A percentile compares a stretch with the other conserved stretches of the same genome.
These are phyloP conservation scores for Athene noctua DNA, from an alignment of 2,113 vertebrate species.

Conservation along the genomic window DNA sequence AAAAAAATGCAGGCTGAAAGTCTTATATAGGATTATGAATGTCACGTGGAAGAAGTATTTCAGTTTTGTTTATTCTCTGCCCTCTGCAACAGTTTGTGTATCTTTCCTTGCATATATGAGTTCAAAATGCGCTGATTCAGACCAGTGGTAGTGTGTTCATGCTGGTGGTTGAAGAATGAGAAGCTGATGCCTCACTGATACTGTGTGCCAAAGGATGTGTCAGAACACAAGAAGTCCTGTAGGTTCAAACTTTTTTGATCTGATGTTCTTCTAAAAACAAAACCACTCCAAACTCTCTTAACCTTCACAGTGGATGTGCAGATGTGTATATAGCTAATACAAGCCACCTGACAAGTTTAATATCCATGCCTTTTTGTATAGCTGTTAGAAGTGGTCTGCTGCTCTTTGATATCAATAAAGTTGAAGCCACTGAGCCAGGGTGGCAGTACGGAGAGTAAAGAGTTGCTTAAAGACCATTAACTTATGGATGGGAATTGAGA, in stretches of 20 bases:
- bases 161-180: background rate
- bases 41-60: background rate
- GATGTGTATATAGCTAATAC: background rate
- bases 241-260: background rate
- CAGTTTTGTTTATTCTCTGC: background rate
- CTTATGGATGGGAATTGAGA: background rate
- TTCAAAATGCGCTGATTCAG: background rate
- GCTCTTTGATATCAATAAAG: background rate
- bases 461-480: background rate
- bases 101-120: background rate
- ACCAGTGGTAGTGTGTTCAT: background rate
- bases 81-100: background rate
- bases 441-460: background rate
- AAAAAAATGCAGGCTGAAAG: background rate
- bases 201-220: background rate
- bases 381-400: background rate
- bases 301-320: background rate
- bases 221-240: background rate
- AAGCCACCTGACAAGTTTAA: background rate
- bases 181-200: background rate
- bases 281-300: background rate
- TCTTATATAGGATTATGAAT: background rate
- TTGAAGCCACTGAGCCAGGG: background rate
- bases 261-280: background rate
- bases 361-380: background rate